Evolutionary conservation across 2,888 invertebrate genomes (phyloP), one percentile per base, ranked within the genome.

Genomic region (Chloroclystis v-ata): DNA sequence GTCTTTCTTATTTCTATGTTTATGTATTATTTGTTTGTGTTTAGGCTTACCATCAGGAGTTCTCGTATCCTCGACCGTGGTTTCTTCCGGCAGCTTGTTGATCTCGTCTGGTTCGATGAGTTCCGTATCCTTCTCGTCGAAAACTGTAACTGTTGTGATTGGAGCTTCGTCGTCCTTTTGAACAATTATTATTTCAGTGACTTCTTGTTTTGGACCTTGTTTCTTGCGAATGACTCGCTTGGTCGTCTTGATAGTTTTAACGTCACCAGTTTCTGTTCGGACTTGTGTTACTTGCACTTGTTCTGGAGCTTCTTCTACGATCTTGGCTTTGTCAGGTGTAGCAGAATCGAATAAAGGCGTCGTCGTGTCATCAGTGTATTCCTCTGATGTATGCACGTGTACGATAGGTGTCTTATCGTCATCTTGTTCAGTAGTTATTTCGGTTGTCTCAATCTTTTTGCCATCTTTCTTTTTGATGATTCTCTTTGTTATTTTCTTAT

Each of bases 391-490:
- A 32, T 56, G 46, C 29, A 56, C 29, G 6, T 47, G 49, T 4
- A 43, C 20, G 1, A 55, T 30, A 1, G 56, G 56, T 41, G 32
- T 49, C 52, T 67, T 52, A 26, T 82, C 80, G 67, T 82, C 67
- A 65, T 85, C 63, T 73, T 82, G 56, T 59, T 74, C 62, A 61
- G 67, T 76, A 55, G 78, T 80, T n/a, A 54, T 54, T 38, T 60
- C 41, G 3, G 60, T 63, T 0, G 59, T 65, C 64, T 62, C 49
- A 47, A 71, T 49, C 59, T 63, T 52, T 63, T 72, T 57, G 24
- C 69, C 56, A 78, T 52, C 78, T 78, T 49, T 84, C 58, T 30
- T 87, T 79, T 66, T 84, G 12, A 82, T 76, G 0, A 71, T 59
- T 2, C 73, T 73, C 49, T 75, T 80, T 29, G 69, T 75, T 5